Percentiles rank a stretch among this genome's conserved stretches.
Evolutionary conservation across 2,888 invertebrate genomes (phyloP).

Genomic region (Coenonympha arcania): DNA sequence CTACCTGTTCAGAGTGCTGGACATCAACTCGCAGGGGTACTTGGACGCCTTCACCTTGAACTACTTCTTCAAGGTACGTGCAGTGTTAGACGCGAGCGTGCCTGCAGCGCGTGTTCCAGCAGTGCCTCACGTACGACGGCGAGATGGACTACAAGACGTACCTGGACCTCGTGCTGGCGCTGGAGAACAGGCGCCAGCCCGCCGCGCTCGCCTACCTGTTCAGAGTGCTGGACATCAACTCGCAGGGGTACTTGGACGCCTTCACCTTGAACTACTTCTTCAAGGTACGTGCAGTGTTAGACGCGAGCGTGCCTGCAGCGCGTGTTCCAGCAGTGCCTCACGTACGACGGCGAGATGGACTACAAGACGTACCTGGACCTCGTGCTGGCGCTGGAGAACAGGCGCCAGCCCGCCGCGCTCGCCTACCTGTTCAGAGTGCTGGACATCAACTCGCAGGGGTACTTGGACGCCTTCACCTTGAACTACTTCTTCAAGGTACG

Average conservation of each 20-base stretch:
- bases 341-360: conserved; percentile 96
- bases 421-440: conserved; percentile 93
- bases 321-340: conserved; percentile 95
- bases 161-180: conserved; percentile 92
- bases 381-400: conserved; percentile 93
- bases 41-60: conserved; percentile 92
- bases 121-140: conserved; percentile 94
- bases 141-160: conserved; percentile 99
- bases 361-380: conserved; percentile 97
- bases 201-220: conserved; percentile 94
- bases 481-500: conserved; percentile 94
- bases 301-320: conserved; percentile 90
- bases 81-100: conserved; percentile 92
- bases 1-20: conserved; percentile 92
- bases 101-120: conserved; percentile 93
- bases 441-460: conserved; percentile 90
- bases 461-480: conserved; percentile 90
- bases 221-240: conserved; percentile 90
- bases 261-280: conserved; percentile 96
- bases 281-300: too few species aligned
- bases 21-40: conserved; percentile 90
- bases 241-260: conserved; percentile 88
- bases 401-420: conserved; percentile 91
- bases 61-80: conserved; percentile 92
- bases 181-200: conserved; percentile 93